Base-by-base conservation (phyloP, 2,797 vertebrate genomes). In the Chaetophractus vellerosus region DNA sequence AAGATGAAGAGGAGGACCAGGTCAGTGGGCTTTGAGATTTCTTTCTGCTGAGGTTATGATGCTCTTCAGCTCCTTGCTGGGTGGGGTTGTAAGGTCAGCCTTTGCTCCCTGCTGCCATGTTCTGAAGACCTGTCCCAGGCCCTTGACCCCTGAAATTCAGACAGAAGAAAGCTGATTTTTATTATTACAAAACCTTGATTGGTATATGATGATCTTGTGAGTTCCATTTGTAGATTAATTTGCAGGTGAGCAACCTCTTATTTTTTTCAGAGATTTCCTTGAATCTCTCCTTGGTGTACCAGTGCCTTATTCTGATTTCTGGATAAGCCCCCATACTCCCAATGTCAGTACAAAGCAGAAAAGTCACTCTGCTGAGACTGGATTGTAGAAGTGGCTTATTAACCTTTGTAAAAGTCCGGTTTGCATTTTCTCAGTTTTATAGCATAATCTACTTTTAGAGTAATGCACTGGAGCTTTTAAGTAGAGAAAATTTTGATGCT, bases 1-100 rank as follows among this genome's bases (percentile, higher is more conserved):
- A n/a, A n/a, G 99, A 99, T 95, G 99, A 99, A 81, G 99, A 99
- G 95, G 99, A 99, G 84, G 99, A 99, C 97, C 99, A 99, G 99
- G 99, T 99, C 93, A 98, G 98, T 96, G 96, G 64, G 63, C 10
- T 19, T 87, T 12, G 81, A 72, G 52, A 55, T 80, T 78, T 84
- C 36, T 93, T 88, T 79, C 52, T 93, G 71, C 61, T 76, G 14
- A 55, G 21, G 2, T 86, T 28, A 7, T 71, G 66, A 33, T 69
- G 45, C 36, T 55, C 14, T 52, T 85, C 24, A 84, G 41, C 36
- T 55, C 80, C 95, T 66, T 31, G 12, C 38, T 50, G 0, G 0
- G 4, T 68, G 63, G 52, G 45, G 26, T 66, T 88, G 80, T 45
- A 64, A 82, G 19, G 75, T 88, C 26, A 76, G 16, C 74, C 45